Base-by-base conservation (phyloP, 2,888 invertebrate genomes). In the Cryptocephalus primarius region DNA sequence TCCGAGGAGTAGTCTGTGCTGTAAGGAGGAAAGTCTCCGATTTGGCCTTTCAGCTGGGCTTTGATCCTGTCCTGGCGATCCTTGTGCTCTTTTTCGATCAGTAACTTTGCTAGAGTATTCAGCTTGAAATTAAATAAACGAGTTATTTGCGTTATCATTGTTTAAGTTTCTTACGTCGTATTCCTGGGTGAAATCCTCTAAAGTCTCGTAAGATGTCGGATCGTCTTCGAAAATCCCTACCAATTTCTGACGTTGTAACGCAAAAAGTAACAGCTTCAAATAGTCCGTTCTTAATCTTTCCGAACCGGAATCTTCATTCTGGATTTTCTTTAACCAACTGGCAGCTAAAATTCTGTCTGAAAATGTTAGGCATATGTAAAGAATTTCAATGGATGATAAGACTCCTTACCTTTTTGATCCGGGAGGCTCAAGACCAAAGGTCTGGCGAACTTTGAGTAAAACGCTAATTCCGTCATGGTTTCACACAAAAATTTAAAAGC, bases 231-330 rank as follows among this genome's bases (percentile, higher is more conserved):
- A 75, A 14, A 70, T 68, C 8, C 71, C 72, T 6, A 62, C 59
- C 9, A 74, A 60, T 48, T 58, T 62, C 47, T 67, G 60, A 8
- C 66, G 57, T 55, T 74, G 72, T 49, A 74, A 57, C 4, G 67
- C 67, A 47, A 72, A 70, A 1, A 74, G 59, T 12, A 75, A 56
- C 32, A 74, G 58, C 57, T 74, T 73, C 2, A 73, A 54, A 49
- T 71, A 72, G 47, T 70, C 66, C 4, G 65, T 66, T 41, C 67
- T 57, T 31, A 68, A 54, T 40, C 62, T 58, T 40, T 64, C 65
- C 6, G 55, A 44, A 8, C 63, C 67, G 1, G 51, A 42, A n/a
- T 54, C 42, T 32, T 59, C 60, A n/a, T 63, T 58, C 34, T 56
- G 52, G 39, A 72, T 59, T 53, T 70, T 72, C 51, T 68, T 66